phyloP scores from a whole-genome alignment of 2,113 vertebrate genomes.

The Amazona guildingii region DNA sequence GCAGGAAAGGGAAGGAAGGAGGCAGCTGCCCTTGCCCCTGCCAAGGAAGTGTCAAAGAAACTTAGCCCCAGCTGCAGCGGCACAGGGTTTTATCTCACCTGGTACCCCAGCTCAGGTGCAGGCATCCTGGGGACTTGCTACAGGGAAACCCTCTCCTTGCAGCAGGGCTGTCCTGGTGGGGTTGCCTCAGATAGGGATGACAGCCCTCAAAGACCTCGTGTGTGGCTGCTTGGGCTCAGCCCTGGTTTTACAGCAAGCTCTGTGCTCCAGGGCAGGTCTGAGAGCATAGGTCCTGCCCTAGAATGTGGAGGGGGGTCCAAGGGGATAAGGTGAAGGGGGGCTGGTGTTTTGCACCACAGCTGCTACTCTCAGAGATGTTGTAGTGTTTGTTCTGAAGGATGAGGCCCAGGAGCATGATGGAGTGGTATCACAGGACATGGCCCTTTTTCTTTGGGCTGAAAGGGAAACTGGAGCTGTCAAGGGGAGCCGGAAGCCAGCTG shows the following conservation, averaged over 20 bases:
- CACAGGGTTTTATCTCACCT: neutral
- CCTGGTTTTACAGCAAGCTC: neutral
- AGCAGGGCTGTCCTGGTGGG: neutral
- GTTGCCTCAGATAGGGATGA: neutral
- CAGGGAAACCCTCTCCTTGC: neutral
- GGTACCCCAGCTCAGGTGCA: neutral
- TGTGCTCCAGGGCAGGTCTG: neutral
- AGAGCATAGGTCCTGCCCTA: rapidly evolving
- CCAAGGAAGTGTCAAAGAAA: neutral
- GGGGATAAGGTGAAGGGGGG: neutral
- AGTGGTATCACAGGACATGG: rapidly evolving
- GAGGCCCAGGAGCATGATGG: neutral
- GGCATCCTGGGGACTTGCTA: neutral
- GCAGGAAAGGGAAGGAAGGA: neutral
- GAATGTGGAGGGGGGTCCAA: neutral
- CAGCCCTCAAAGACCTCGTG: neutral
- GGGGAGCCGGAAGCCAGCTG: neutral
- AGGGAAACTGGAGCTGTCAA: rapidly evolving
- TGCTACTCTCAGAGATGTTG: neutral
- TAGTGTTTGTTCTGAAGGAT: neutral
- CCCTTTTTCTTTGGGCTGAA: neutral
- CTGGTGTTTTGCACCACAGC: rapidly evolving
- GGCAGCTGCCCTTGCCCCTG: neutral
- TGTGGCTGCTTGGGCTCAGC: rapidly evolving
- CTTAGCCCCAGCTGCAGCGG: neutral